Base-by-base conservation (phyloP, 2,797 vertebrate species). In the Sandelia bainsii region DNA sequence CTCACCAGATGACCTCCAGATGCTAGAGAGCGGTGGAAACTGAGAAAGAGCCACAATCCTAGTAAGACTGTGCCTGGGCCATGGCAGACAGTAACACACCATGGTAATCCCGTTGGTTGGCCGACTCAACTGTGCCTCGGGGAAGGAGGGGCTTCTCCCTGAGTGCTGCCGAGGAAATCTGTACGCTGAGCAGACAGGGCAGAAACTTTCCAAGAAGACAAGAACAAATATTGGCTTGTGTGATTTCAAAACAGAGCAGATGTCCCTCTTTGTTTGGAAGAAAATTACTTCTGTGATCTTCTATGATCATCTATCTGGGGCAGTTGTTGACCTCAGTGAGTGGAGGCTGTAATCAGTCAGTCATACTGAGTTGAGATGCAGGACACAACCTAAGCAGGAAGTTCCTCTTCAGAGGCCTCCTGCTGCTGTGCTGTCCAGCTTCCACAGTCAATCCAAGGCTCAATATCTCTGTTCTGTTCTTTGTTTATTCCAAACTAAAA, bases 361-460 rank as follows among this genome's bases (percentile, higher is more conserved):
- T 89, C 83, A 66, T 49, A 51, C 69, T 82, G 71, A 93, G 78
- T 94, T 94, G 80, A 93, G 85, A 95, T 94, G 91, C 92, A 93
- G 89, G 87, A 88, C 85, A 79, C 85, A 77, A 87, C 83, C 79
- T 50, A 77, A 87, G 87, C 93, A 93, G 93, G 93, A 94, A 94
- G 93, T 92, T 90, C 66, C 89, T 74, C 83, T 93, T 94, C 86
- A 90, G 82, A 88, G 82, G 76, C 66, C 78, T 80, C 83, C 83
- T 78, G 89, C 85, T 72, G 89, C 78, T 80, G 69, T 54, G 78
- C 78, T 87, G 85, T 82, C 79, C 83, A 82, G 76, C 85, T 75
- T 90, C 79, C 82, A 76, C 81, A 76, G 80, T 90, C 88, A 83
- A 53, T 77, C 67, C 74, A 60, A 75, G 72, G 59, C 82, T 85